Evolutionary conservation across 2,888 invertebrate genomes (phyloP).

Genomic region (Orgyia antiqua): DNA sequence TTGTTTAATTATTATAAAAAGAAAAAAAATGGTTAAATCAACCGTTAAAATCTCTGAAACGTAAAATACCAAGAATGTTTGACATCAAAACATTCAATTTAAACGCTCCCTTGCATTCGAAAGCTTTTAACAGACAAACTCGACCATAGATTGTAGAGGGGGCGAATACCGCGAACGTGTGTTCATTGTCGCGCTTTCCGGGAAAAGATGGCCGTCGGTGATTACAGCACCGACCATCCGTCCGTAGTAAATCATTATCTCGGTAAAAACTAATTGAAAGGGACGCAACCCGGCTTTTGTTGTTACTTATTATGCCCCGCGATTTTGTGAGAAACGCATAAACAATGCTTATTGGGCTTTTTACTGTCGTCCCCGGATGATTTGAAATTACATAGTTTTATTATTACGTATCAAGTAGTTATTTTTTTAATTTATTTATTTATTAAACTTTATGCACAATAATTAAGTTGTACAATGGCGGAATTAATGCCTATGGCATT

Average conservation of each 20-base stretch:
- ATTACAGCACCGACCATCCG: conserved; percentile 31
- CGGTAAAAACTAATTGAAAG: conserved; percentile 68
- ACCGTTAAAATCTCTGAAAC: too few relatives aligned
- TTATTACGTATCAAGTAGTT: too few relatives aligned
- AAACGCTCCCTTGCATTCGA: conserved; percentile 5
- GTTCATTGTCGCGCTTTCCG: conserved; percentile 63
- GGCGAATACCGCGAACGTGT: conserved; percentile 42
- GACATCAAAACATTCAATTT: conserved; percentile 4
- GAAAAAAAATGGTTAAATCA: too few relatives aligned
- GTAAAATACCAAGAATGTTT: conserved; percentile 7
- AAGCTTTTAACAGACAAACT: conserved; percentile 28
- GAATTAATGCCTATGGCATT: too few relatives aligned
- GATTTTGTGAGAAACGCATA: conserved; percentile 28
- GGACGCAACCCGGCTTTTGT: conserved; percentile 53
- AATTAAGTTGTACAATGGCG: too few relatives aligned
- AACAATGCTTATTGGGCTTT: conserved; percentile 29
- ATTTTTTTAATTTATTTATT: too few relatives aligned
- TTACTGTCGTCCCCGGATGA: conserved; percentile 17
- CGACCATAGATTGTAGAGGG: conserved; percentile 19
- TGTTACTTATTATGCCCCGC: conserved; percentile 38
- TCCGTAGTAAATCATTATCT: conserved; percentile 62
- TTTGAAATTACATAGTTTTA: too few relatives aligned
- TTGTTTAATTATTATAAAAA: too few relatives aligned
- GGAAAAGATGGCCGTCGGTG: conserved; percentile 55
- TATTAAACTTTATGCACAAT: too few relatives aligned